Percentiles rank a stretch among this genome's conserved stretches.
These are phyloP conservation scores for Leucoraja erinaceus DNA, from an alignment of 2,113 vertebrate genomes.

Conservation along the genomic window DNA sequence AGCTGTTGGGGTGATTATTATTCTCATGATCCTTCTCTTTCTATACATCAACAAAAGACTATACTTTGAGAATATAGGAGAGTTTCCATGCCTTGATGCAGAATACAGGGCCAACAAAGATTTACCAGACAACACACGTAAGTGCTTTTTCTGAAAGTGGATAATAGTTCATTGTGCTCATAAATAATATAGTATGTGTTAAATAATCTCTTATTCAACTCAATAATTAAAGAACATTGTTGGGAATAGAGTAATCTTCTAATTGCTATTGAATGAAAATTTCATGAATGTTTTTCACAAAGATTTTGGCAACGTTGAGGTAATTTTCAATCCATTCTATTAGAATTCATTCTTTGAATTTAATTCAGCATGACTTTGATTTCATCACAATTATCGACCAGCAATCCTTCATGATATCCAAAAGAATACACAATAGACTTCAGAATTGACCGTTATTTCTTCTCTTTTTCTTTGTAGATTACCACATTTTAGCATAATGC, in stretches of 20 bases:
- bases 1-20: constrained; percentile 82
- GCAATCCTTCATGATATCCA: background rate
- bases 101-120: constrained; percentile 72
- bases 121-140: constrained; percentile 68
- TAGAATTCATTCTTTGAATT: background rate
- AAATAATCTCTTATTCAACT: background rate
- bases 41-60: constrained; percentile 96
- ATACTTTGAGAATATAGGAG: constrained; percentile 78
- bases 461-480: background rate
- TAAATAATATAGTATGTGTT: background rate
- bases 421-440: background rate
- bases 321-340: background rate
- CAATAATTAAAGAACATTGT: background rate
- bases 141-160: constrained; percentile 39
- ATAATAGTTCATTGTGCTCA: background rate
- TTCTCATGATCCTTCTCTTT: constrained; percentile 88
- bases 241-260: background rate
- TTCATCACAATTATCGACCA: background rate
- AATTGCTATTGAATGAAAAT: background rate
- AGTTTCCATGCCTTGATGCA: constrained; percentile 77
- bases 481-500: background rate
- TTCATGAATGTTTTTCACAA: constrained; percentile 1
- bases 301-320: background rate
- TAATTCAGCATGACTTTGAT: background rate
- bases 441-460: background rate